Conservation (phyloP, 2,888 invertebrate species). For the Limnephilus lunatus region DNA sequence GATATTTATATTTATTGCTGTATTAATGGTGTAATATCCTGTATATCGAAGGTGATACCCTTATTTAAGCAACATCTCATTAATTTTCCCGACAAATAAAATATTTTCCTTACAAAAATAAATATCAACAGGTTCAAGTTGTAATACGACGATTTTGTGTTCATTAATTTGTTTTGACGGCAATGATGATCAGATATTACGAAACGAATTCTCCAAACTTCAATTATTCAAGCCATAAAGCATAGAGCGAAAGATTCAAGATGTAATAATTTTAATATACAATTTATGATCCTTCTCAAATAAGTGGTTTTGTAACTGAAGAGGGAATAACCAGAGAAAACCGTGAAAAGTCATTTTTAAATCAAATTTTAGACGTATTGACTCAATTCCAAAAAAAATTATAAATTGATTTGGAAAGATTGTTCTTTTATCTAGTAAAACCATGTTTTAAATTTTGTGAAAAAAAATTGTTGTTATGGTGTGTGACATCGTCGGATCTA, state of each 20-base stretch:
- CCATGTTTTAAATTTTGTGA: no score
- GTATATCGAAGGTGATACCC: no score
- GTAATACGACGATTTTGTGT: background rate
- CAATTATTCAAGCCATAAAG: background rate
- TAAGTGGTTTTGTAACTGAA: background rate
- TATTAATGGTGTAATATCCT: background rate
- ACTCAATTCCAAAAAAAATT: no score
- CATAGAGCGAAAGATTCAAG: background rate
- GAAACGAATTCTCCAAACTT: background rate
- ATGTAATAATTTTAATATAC: background rate
- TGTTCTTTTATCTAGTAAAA: no score
- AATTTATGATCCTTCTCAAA: background rate
- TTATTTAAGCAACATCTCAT: background rate
- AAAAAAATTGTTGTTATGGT: no score
- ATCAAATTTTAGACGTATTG: no score
- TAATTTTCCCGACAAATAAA: background rate
- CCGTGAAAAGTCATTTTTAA: no score
- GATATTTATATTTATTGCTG: background rate
- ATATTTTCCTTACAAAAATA: background rate
- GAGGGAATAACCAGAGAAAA: no score
- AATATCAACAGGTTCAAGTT: background rate
- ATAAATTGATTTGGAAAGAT: no score
- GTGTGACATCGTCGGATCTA: no score
- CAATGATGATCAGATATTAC: background rate
- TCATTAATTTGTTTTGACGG: background rate